These are phyloP conservation scores for Magallana nippona DNA, from an alignment of 2,888 invertebrate species.

Conservation along the genomic window DNA sequence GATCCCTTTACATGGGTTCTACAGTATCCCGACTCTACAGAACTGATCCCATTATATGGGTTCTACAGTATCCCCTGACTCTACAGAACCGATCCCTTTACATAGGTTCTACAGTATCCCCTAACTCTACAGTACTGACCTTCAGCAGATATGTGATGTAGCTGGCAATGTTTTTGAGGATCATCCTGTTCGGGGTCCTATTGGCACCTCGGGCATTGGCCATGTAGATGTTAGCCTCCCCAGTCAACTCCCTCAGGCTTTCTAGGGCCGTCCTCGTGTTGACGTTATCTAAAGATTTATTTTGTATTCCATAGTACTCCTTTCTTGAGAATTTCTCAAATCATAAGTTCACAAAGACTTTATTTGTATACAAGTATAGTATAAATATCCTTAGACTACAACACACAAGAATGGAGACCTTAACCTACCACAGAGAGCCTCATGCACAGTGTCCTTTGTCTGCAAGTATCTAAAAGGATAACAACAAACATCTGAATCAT, in stretches of 20 bases:
- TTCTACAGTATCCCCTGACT: neutral
- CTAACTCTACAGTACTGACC: slow-evolving; percentile 60
- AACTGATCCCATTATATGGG: too few relatives aligned
- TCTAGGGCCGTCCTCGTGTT: slow-evolving; percentile 95
- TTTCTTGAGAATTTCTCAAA: too few relatives aligned
- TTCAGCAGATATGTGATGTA: slow-evolving; percentile 87
- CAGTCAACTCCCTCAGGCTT: slow-evolving; percentile 90
- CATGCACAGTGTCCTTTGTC: slow-evolving; percentile 68
- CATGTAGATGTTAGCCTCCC: slow-evolving; percentile 91
- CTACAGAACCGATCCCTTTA: too few relatives aligned
- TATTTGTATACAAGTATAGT: too few relatives aligned
- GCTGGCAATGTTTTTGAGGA: slow-evolving; percentile 87
- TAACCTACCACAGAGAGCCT: slow-evolving; percentile 88
- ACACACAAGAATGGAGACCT: too few relatives aligned
- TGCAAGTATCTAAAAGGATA: slow-evolving; percentile 78
- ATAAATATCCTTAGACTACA: too few relatives aligned
- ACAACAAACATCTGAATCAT: neutral
- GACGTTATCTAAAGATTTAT: slow-evolving; percentile 85
- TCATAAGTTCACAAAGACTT: too few relatives aligned
- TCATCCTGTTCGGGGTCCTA: slow-evolving; percentile 83
- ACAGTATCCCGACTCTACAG: too few relatives aligned
- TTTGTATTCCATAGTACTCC: too few relatives aligned
- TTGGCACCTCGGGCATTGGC: slow-evolving; percentile 82
- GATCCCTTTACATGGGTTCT: slow-evolving; percentile 59
- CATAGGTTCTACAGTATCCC: neutral